Percentiles rank a stretch among this genome's conserved stretches.
phyloP scores from a whole-genome alignment of 1,140 invertebrate species.

The Pseudomyrmex sp. region DNA sequence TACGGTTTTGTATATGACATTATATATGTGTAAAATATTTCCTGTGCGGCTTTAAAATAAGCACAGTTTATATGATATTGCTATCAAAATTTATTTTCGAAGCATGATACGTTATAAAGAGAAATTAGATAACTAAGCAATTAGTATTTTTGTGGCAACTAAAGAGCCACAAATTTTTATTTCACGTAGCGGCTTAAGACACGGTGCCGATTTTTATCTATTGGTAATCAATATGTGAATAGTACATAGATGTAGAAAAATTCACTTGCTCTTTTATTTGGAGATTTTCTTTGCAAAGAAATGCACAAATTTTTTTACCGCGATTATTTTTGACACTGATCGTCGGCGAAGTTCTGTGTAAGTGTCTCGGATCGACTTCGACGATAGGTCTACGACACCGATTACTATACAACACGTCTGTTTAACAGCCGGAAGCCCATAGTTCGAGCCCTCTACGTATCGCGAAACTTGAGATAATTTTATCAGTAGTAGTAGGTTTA shows the following conservation, averaged over 20 bases:
- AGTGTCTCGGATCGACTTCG: not conserved
- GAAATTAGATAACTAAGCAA: slow-evolving; percentile 16
- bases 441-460: slow-evolving; percentile 70
- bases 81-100: not conserved
- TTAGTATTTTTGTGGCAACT: not conserved
- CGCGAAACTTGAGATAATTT: slow-evolving; percentile 56
- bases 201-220: not conserved
- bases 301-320: not conserved
- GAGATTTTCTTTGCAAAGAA: not conserved
- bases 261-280: not conserved
- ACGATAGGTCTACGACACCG: slow-evolving; percentile 29
- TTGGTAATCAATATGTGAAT: not conserved
- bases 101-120: not conserved
- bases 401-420: not conserved
- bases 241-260: not conserved
- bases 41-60: too few relatives aligned
- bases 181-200: not conserved
- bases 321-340: slow-evolving; percentile 37
- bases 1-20: not conserved
- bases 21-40: not conserved
- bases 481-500: slow-evolving; percentile 56
- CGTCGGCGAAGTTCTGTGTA: not conserved
- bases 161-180: not conserved
- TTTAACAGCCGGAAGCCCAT: slow-evolving; percentile 65
- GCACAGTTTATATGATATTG: too few relatives aligned